Conservation (phyloP, 2,888 invertebrate genomes). For the Tetrapedia diversipes region DNA sequence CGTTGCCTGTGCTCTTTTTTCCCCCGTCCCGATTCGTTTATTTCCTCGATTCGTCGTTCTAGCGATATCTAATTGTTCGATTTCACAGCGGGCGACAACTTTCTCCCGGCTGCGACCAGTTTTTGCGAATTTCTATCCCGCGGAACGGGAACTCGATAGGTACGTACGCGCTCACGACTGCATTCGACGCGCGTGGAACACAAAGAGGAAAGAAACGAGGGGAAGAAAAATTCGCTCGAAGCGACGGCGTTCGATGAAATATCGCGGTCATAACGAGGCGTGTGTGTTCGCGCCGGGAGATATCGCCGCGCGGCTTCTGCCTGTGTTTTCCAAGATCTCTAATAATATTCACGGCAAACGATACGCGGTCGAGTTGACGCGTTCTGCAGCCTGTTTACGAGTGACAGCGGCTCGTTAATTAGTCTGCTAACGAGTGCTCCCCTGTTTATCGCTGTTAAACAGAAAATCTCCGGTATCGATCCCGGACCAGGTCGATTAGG, state of each 20-base stretch:
- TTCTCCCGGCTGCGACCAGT: not conserved
- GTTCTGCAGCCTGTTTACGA: slow-evolving; percentile 21
- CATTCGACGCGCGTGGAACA: too few relatives aligned
- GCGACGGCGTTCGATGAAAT: not conserved
- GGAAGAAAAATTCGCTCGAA: not conserved
- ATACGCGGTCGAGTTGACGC: not conserved
- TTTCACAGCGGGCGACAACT: not conserved
- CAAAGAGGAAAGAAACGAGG: too few relatives aligned
- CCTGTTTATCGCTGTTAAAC: slow-evolving; percentile 42
- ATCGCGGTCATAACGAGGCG: not conserved
- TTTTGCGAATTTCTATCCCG: not conserved
- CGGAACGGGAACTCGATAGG: not conserved
- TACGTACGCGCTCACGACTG: too few relatives aligned
- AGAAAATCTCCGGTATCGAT: slow-evolving; percentile 53
- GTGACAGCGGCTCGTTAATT: slow-evolving; percentile 41
- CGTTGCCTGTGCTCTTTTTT: too few relatives aligned
- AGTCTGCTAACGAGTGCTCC: slow-evolving; percentile 27
- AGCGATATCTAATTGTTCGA: too few relatives aligned
- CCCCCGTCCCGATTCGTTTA: not conserved
- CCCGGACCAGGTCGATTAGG: slow-evolving; percentile 40
- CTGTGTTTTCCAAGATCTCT: not conserved
- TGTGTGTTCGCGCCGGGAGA: not conserved
- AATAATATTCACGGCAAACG: slow-evolving; percentile 36
- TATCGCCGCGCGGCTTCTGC: not conserved
- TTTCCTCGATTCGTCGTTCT: not conserved